Evolutionary conservation across 2,113 vertebrate genomes (phyloP).

Genomic region (Entelurus aequoreus): DNA sequence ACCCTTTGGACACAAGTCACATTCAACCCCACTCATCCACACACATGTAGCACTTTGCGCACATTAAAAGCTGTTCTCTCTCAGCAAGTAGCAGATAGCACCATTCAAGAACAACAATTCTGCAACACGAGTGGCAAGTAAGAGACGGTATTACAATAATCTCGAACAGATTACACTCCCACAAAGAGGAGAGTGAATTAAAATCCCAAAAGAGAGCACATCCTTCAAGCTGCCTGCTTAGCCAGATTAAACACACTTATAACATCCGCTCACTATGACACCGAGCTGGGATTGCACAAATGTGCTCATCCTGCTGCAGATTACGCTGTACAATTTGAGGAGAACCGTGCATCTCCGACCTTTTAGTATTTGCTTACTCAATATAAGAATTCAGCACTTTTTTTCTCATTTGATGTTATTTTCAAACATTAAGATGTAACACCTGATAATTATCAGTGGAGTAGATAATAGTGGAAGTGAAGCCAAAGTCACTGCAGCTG

Average conservation of each 20-base stretch:
- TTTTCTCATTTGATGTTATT: neutral
- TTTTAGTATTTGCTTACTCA: neutral
- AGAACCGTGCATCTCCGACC: too few relatives aligned
- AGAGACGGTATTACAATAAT: slow-evolving; percentile 47
- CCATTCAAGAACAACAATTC: too few relatives aligned
- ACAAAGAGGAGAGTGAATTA: slow-evolving; percentile 30
- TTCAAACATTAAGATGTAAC: neutral
- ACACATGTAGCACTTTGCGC: too few relatives aligned
- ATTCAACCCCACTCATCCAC: too few relatives aligned
- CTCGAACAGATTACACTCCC: slow-evolving; percentile 47
- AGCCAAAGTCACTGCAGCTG: slow-evolving; percentile 39
- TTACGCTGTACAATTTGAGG: slow-evolving; percentile 1
- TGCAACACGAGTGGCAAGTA: slow-evolving; percentile 1
- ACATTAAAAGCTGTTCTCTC: neutral
- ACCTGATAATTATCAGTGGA: neutral
- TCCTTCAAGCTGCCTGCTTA: slow-evolving; percentile 50
- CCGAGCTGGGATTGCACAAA: slow-evolving; percentile 32
- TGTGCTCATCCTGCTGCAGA: slow-evolving; percentile 17
- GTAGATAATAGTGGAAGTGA: neutral
- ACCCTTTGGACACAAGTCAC: too few relatives aligned
- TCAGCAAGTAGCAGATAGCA: neutral
- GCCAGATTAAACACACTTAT: slow-evolving; percentile 53
- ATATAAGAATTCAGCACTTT: too few relatives aligned
- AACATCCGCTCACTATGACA: slow-evolving; percentile 38
- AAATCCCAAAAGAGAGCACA: slow-evolving; percentile 32